phyloP scores from a whole-genome alignment of 2,888 invertebrate species.

The Cistogaster globosa region DNA sequence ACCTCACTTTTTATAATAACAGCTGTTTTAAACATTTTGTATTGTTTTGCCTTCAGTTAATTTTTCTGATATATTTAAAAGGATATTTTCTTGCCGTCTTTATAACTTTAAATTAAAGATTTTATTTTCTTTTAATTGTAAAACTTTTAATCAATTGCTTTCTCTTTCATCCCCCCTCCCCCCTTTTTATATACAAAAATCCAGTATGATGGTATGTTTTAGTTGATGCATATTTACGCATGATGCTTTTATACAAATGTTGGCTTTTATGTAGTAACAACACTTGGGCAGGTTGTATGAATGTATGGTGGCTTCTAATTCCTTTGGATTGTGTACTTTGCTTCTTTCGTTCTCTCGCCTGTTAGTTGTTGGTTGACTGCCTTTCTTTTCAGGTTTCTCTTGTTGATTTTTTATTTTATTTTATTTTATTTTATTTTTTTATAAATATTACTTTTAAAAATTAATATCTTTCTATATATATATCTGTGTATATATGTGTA shows the following conservation, averaged over 20 bases:
- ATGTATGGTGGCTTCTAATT: not conserved
- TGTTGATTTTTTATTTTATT: not conserved
- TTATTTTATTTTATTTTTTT: not conserved
- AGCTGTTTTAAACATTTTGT: not conserved
- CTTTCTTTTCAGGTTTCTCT: not conserved
- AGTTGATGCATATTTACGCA: not conserved
- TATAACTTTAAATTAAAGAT: not conserved
- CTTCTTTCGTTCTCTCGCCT: not conserved
- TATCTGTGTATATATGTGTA: not conserved
- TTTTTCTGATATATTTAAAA: not conserved
- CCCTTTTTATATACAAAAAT: not conserved
- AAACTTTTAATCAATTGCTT: conserved; percentile 2
- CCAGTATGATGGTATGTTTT: conserved; percentile 8
- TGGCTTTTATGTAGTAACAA: not conserved
- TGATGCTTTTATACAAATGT: conserved; percentile 33
- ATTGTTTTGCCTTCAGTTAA: not conserved
- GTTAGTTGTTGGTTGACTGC: conserved; percentile 6
- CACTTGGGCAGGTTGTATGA: not conserved
- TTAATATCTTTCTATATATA: conserved; percentile 7
- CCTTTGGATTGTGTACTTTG: not conserved
- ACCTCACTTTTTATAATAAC: not conserved
- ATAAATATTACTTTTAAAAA: not conserved
- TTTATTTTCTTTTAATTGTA: not conserved
- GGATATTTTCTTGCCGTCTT: not conserved
- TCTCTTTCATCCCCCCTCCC: not conserved